Conservation (phyloP, 2,888 invertebrate genomes). For the Sminthurinus aureus region DNA sequence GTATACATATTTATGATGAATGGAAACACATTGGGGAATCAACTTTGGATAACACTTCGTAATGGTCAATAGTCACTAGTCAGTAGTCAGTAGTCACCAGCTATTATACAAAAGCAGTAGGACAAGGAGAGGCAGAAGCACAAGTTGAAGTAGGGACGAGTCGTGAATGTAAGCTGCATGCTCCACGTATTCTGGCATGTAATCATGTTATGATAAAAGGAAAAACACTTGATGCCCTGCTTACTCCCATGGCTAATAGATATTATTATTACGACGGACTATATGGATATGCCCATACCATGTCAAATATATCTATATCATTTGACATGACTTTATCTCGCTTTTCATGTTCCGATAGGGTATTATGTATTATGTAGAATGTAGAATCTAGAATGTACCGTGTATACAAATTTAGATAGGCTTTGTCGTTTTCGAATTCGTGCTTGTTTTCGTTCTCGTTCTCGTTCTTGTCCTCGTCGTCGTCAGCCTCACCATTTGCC, state of each 20-base stretch:
- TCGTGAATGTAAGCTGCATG: neutral
- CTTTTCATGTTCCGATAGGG: neutral
- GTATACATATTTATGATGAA: too few species aligned
- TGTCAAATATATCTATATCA: too few species aligned
- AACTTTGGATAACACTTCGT: slow-evolving; percentile 11
- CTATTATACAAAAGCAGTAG: slow-evolving; percentile 12
- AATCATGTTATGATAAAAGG: slow-evolving; percentile 19
- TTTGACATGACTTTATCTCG: slow-evolving; percentile 1
- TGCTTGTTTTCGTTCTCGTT: neutral
- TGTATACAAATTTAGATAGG: neutral
- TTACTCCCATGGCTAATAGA: neutral
- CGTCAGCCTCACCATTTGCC: too few species aligned
- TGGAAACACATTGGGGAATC: slow-evolving; percentile 12
- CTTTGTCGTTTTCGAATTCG: too few species aligned
- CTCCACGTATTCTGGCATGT: neutral
- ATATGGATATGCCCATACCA: neutral
- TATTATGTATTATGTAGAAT: neutral
- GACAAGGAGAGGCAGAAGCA: too few species aligned
- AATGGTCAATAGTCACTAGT: slow-evolving; percentile 22
- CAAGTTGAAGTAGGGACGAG: too few species aligned
- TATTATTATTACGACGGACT: too few species aligned
- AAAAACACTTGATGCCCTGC: slow-evolving; percentile 20
- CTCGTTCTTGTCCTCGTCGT: neutral
- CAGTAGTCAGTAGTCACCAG: neutral
- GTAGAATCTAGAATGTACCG: neutral